A percentile compares a stretch with the other conserved stretches of the same genome.
Conservation (phyloP, 2,797 vertebrate species). For the Diplodus sargus region DNA sequence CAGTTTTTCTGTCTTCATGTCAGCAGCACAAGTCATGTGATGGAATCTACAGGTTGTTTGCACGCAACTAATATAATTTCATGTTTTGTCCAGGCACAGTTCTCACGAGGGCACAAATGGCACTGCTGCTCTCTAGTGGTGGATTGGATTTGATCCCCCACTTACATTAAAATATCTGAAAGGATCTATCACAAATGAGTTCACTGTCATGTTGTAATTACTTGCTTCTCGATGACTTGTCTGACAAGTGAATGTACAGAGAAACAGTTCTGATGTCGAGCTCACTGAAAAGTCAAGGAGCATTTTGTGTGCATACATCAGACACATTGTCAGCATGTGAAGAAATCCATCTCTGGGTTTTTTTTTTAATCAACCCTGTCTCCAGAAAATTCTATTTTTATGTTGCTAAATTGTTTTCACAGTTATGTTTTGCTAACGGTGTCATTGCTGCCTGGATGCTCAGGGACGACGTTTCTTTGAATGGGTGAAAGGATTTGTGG, state of each 20-base stretch:
- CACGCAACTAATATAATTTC: neutral
- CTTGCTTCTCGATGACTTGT: neutral
- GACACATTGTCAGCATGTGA: neutral
- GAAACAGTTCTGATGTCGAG: neutral
- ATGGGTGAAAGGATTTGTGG: too few species aligned
- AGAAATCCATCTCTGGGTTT: neutral
- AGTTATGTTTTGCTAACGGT: too few species aligned
- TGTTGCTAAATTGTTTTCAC: too few species aligned
- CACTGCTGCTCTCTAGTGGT: slow-evolving; percentile 67
- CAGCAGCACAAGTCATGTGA: neutral
- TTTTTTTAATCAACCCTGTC: too few species aligned
- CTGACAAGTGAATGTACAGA: neutral
- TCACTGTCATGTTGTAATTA: neutral
- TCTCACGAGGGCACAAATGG: neutral
- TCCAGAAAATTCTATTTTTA: too few species aligned
- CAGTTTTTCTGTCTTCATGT: neutral
- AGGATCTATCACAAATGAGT: too few species aligned
- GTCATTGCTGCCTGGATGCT: too few species aligned
- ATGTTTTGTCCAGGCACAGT: neutral
- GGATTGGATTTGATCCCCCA: neutral
- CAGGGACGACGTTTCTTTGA: too few species aligned
- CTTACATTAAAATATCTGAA: too few species aligned
- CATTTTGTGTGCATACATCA: neutral
- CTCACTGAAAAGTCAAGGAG: neutral
- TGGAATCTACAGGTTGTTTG: neutral